These are phyloP conservation scores for Paramormyrops kingsleyae DNA, from an alignment of 2,113 vertebrate species.

Conservation along the genomic window DNA sequence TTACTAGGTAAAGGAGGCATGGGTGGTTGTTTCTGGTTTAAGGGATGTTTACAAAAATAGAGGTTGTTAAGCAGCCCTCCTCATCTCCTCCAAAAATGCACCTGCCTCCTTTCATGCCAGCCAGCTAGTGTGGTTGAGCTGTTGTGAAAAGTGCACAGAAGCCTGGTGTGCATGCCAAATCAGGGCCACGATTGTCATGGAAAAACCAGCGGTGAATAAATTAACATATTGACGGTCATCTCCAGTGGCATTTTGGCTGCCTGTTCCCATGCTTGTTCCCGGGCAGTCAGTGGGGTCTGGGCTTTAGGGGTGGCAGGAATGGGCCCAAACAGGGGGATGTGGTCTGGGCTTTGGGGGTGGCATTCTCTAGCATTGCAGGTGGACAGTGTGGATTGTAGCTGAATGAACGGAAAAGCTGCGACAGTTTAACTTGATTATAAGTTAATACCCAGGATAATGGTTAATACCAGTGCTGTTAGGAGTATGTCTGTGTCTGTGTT, in stretches of 20 bases:
- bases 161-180: slow-evolving; percentile 54
- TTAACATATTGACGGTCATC: slow-evolving; percentile 44
- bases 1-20: background rate
- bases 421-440: slow-evolving; percentile 2
- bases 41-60: slow-evolving; percentile 17
- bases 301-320: background rate
- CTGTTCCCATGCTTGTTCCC: slow-evolving; percentile 44
- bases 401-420: background rate
- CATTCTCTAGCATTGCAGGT: background rate
- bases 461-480: background rate
- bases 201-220: slow-evolving; percentile 61
- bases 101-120: slow-evolving; percentile 11
- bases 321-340: background rate
- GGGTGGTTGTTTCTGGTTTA: background rate
- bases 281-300: background rate
- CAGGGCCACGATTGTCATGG: slow-evolving; percentile 53
- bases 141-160: slow-evolving; percentile 35
- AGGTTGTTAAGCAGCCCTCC: slow-evolving; percentile 9
- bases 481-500: slow-evolving; percentile 10
- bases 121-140: slow-evolving; percentile 10
- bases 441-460: background rate
- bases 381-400: background rate
- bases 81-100: background rate
- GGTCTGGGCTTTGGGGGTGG: background rate
- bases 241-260: slow-evolving; percentile 19